Percentiles rank a stretch among this genome's conserved stretches.
These are phyloP conservation scores for Hyperopisus bebe DNA, from an alignment of 2,113 vertebrate genomes.

Conservation along the genomic window DNA sequence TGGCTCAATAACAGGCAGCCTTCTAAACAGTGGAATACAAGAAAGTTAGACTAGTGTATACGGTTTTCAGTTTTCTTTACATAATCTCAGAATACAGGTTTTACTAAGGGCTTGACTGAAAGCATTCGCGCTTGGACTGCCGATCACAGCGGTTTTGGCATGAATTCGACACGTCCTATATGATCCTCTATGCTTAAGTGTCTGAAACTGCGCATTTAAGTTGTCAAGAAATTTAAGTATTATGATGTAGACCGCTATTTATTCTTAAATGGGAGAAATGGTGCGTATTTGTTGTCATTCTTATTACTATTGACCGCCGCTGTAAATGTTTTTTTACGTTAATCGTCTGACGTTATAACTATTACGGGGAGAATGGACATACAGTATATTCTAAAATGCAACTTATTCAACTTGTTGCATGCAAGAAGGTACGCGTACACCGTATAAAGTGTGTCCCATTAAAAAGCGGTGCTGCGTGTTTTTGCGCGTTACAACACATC, in stretches of 20 bases:
- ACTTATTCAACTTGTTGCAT: neutral
- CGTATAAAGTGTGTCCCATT: neutral
- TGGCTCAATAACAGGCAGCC: neutral
- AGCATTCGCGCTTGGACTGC: neutral
- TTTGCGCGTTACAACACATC: neutral
- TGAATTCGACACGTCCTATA: neutral
- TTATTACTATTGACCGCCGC: neutral
- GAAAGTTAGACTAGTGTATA: neutral
- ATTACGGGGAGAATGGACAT: neutral
- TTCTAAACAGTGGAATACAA: neutral
- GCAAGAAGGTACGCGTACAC: neutral
- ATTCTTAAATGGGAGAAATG: neutral
- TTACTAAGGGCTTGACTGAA: neutral
- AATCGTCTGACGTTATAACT: neutral
- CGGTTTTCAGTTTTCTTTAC: neutral
- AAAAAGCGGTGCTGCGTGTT: neutral
- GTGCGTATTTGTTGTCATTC: neutral
- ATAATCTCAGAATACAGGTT: neutral
- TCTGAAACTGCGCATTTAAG: neutral
- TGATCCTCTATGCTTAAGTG: neutral
- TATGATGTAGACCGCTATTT: neutral
- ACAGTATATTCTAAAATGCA: neutral
- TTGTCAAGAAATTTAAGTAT: neutral
- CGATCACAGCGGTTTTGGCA: neutral
- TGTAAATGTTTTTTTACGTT: neutral